Base-by-base conservation (phyloP, 2,113 vertebrate genomes). In the Hyperopisus bebe region DNA sequence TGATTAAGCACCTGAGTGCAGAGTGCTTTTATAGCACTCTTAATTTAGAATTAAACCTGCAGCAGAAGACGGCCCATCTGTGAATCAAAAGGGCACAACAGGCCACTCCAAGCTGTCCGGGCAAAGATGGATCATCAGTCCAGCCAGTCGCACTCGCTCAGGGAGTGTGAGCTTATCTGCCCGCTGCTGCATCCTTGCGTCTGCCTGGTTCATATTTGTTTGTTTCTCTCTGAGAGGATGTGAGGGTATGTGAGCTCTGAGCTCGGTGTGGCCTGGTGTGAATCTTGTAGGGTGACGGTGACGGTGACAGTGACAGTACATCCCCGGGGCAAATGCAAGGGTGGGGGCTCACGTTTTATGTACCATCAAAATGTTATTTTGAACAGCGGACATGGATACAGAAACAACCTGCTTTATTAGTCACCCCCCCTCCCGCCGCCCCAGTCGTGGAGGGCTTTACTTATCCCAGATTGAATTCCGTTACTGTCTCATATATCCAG, bases 381-480 rank as follows among this genome's bases (percentile, higher is more conserved):
- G 39, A 62, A 88, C 31, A 46, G n/a, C 2, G n/a, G 19, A 31
- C 39, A 42, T 6, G 74, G 35, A 77, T 19, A 42, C 19, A 44
- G 53, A 88, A 88, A 88, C 47, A 88, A 27, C 24, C 19, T 46
- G 87, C 35, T 62, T 88, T 88, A 62, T 42, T 62, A 62, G 15
- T 46, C 86, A 10, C 51, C 13, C 6, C 55, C 55, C 55, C 55
- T 1, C 55, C 8, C 9, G 62, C 62, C 62, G 62, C 77, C 77
- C 91, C 66, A 90, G 91, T 93, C 93, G 94, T 92, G 92, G 94
- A 91, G 90, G 93, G 90, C 93, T 94, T 80, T 94, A 93, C 94
- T 92, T 19, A 88, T 92, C 93, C 94, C 92, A 94, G 95, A 96
- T 95, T 94, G 94, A 95, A 95, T 96, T 95, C 94, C 95, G 91